phyloP scores from a whole-genome alignment of 2,113 vertebrate genomes.

The Sminthopsis crassicaudata region DNA sequence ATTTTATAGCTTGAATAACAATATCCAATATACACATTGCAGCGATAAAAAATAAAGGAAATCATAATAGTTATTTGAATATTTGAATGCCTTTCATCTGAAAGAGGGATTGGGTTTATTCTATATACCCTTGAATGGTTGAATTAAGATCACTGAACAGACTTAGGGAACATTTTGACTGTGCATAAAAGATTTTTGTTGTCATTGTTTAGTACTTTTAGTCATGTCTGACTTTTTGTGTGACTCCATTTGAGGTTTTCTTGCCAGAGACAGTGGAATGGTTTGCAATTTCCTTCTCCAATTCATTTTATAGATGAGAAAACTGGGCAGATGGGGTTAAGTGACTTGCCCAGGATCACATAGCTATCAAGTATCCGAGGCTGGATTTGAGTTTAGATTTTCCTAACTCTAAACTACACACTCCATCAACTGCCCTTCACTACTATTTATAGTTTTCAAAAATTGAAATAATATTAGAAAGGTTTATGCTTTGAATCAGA shows the following conservation, averaged over 20 bases:
- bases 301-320: too few relatives aligned
- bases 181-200: not conserved
- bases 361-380: too few relatives aligned
- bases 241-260: not conserved
- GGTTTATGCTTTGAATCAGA: not conserved
- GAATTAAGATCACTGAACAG: not conserved
- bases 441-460: not conserved
- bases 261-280: too few relatives aligned
- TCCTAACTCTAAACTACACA: not conserved
- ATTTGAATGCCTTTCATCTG: not conserved
- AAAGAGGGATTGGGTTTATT: not conserved
- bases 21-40: not conserved
- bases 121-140: not conserved
- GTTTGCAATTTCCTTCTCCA: too few relatives aligned
- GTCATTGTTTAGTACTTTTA: not conserved
- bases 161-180: not conserved
- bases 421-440: not conserved
- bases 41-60: too few relatives aligned
- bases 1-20: not conserved
- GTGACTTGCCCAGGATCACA: too few relatives aligned
- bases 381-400: not conserved
- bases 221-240: not conserved
- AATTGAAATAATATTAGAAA: not conserved
- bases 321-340: too few relatives aligned
- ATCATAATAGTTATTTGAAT: not conserved